Percentiles rank a stretch among this genome's conserved stretches.
These are phyloP conservation scores for Scaptomyza cyrtandrae DNA, from an alignment of 2,888 invertebrate genomes.

Conservation along the genomic window DNA sequence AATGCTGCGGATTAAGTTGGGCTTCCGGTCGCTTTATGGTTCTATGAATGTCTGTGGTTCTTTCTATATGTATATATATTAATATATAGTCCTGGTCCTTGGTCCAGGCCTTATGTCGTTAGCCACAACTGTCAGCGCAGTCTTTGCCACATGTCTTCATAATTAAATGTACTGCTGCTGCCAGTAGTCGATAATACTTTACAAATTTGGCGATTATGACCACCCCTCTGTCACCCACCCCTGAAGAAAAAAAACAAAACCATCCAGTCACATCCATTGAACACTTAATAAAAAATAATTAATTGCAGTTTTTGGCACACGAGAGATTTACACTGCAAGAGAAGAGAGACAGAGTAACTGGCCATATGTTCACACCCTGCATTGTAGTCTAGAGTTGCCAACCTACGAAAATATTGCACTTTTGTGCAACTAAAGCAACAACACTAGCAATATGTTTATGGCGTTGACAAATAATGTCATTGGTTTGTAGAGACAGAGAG, in stretches of 20 bases:
- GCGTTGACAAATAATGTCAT: constrained; percentile 80
- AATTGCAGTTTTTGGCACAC: constrained; percentile 73
- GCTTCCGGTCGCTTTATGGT: constrained; percentile 43
- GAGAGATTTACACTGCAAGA: constrained; percentile 23
- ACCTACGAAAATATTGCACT: constrained; percentile 7
- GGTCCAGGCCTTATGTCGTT: constrained; percentile 63
- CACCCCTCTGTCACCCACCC: constrained; percentile 30
- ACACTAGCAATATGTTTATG: constrained; percentile 48
- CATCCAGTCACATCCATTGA: constrained; percentile 7
- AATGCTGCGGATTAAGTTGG: constrained; percentile 69
- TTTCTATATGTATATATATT: neutral
- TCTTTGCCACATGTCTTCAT: constrained; percentile 74
- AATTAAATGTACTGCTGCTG: constrained; percentile 64
- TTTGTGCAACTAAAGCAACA: constrained; percentile 11
- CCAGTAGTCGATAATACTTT: constrained; percentile 64
- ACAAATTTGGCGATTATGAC: constrained; percentile 72
- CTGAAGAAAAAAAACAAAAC: neutral
- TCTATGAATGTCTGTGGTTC: constrained; percentile 1
- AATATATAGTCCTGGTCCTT: constrained; percentile 10
- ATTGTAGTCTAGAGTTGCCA: constrained; percentile 38
- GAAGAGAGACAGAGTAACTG: constrained; percentile 15
- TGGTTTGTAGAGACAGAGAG: too few species aligned
- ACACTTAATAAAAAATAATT: constrained; percentile 76
- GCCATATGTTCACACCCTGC: constrained; percentile 62
- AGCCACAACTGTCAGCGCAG: constrained; percentile 71